phyloP scores from a whole-genome alignment of 1,140 invertebrate genomes.

The Pentalonia nigronervosa region DNA sequence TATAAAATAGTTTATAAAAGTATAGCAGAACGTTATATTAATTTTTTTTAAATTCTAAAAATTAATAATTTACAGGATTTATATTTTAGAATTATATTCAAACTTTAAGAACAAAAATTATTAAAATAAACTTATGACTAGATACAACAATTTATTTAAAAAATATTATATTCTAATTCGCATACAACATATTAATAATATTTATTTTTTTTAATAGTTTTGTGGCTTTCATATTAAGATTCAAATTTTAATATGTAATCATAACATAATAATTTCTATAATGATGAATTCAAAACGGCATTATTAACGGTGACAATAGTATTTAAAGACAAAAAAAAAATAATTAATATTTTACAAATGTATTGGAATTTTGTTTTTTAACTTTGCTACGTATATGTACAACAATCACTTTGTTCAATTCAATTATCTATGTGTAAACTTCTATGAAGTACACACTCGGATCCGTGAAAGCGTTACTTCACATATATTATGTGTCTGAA shows the following conservation, averaged over 20 bases:
- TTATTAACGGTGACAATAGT: not conserved
- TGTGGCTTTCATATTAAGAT: no score
- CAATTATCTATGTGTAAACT: not conserved
- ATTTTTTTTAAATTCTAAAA: no score
- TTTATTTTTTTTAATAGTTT: no score
- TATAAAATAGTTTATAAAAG: no score
- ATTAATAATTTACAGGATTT: not conserved
- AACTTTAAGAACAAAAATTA: not conserved
- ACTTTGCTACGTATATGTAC: not conserved
- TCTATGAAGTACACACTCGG: not conserved
- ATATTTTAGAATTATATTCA: not conserved
- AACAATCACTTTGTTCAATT: not conserved
- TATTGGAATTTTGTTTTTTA: not conserved
- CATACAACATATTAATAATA: no score
- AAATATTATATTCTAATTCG: no score
- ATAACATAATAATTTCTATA: not conserved
- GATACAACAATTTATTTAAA: no score
- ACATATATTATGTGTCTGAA: not conserved
- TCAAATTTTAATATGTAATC: no score
- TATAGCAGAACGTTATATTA: no score
- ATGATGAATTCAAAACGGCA: not conserved
- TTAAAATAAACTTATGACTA: no score
- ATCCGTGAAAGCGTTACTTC: not conserved
- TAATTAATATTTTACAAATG: not conserved
- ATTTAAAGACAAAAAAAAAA: not conserved